Evolutionary conservation across 2,113 vertebrate genomes (phyloP), one percentile per base, ranked within the genome.

Genomic region (Tyto alba): DNA sequence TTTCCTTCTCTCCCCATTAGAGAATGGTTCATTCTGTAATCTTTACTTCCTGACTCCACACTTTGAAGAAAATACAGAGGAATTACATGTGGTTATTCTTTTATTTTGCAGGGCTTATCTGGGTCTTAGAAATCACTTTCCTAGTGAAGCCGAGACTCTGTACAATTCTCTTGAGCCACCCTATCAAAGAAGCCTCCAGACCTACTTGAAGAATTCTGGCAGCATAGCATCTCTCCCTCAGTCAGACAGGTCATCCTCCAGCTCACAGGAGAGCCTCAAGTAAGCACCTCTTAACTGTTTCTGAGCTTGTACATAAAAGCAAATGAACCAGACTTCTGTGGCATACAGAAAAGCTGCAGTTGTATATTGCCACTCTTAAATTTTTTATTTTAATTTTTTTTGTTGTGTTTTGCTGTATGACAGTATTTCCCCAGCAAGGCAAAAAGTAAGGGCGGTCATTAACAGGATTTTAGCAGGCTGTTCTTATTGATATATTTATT

Each of bases 201-300:
- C 99, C 7, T 99, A 97, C 95, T 95, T 99, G 92, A 99, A 98
- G 97, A 99, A 98, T 96, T 99, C 99, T 34, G 99, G 99, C 94
- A 99, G 99, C 20, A 98, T 99, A 88, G 98, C 99, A 29, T 99
- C 99, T 41, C 99, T 99, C 84, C 99, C 99, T 56, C 99, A 99
- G 91, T 99, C 99, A 62, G 99, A 99, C 98, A 98, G 99, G 88
- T 99, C 99, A n/a, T 99, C 99, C 11, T 99, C 99, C 40, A 99
- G 99, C 89, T 99, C 99, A 53, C 99, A 99, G 92, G 99, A 99
- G 97, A 99, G 99, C 96, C 99, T 99, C 91, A 99, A 99, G 99
- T 99, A 99, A 99, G 99, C 25, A 27, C 60, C 71, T 64, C 50
- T 43, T 57, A 34, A 62, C 12, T 72, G 7, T 48, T 90, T 67